Evolutionary conservation across 2,797 vertebrate species (phyloP).

Genomic region (Choloepus didactylus): DNA sequence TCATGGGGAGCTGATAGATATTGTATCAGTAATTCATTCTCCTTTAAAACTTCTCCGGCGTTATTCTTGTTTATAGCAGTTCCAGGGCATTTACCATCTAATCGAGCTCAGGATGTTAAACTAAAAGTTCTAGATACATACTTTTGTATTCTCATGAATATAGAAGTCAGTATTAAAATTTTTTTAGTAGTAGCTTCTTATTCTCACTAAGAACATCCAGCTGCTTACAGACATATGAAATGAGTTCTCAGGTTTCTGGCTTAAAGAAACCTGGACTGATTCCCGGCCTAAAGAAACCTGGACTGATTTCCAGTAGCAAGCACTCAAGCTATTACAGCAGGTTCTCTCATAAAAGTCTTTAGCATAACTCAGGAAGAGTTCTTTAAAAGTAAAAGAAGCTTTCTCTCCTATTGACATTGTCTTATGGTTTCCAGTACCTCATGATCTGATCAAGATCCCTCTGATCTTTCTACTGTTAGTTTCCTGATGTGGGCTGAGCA

Average conservation of each 20-base stretch:
- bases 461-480: conserved; percentile 47
- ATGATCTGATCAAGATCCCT: conserved; percentile 22
- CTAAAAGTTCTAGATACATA: neutral
- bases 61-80: conserved; percentile 48
- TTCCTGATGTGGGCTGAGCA: neutral
- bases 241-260: conserved; percentile 39
- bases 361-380: conserved; percentile 40
- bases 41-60: conserved; percentile 7
- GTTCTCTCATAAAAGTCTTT: neutral
- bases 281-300: neutral
- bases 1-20: conserved; percentile 5
- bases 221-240: neutral
- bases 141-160: conserved; percentile 29
- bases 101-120: conserved; percentile 4
- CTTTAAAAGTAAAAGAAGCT: conserved; percentile 48
- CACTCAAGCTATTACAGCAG: neutral
- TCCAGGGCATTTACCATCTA: neutral
- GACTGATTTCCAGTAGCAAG: conserved; percentile 49
- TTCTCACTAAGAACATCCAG: conserved; percentile 33
- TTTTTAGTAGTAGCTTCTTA: conserved; percentile 21
- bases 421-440: conserved; percentile 39
- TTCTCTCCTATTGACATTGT: conserved; percentile 49
- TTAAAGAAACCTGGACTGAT: neutral
- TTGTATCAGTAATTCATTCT: conserved; percentile 61
- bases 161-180: neutral